Percentiles rank a stretch among this genome's conserved stretches.
These are phyloP conservation scores for Zelostemma sp. DNA, from an alignment of 1,140 invertebrate genomes.

Conservation along the genomic window DNA sequence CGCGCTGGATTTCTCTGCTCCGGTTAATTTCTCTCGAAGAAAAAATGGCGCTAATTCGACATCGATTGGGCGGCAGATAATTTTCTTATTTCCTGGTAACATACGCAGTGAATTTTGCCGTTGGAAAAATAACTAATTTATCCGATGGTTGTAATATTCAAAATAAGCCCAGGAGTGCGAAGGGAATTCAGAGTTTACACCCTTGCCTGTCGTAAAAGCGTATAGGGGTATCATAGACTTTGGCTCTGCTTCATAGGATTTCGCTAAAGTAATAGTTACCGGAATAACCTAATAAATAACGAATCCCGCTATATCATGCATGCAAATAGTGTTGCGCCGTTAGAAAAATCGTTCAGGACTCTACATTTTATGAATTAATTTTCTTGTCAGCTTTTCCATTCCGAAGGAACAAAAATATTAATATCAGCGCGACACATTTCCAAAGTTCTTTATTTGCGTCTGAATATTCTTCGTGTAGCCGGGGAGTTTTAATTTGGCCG, in stretches of 20 bases:
- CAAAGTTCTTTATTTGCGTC: neutral
- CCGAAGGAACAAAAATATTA: neutral
- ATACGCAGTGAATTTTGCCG: no score
- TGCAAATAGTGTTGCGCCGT: neutral
- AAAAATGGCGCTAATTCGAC: neutral
- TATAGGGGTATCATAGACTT: slow-evolving; percentile 44
- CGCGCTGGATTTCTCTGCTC: neutral
- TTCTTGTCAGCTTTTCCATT: neutral
- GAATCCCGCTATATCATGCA: slow-evolving; percentile 15
- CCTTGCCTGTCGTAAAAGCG: slow-evolving; percentile 41
- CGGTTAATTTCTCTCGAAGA: neutral
- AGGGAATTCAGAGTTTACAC: slow-evolving; percentile 41
- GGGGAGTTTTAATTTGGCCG: neutral
- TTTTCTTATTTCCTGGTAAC: no score
- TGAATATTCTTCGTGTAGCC: no score
- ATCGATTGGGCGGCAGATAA: no score
- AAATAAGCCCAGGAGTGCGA: slow-evolving; percentile 25
- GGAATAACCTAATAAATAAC: slow-evolving; percentile 39
- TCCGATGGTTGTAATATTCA: slow-evolving; percentile 37
- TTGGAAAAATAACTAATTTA: slow-evolving; percentile 6
- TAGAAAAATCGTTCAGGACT: neutral
- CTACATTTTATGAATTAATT: neutral
- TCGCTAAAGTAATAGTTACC: slow-evolving; percentile 35
- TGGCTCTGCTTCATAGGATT: slow-evolving; percentile 30
- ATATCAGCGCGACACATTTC: neutral